These are phyloP conservation scores for Xerus rutilus DNA, from an alignment of 2,797 vertebrate genomes.

Conservation along the genomic window DNA sequence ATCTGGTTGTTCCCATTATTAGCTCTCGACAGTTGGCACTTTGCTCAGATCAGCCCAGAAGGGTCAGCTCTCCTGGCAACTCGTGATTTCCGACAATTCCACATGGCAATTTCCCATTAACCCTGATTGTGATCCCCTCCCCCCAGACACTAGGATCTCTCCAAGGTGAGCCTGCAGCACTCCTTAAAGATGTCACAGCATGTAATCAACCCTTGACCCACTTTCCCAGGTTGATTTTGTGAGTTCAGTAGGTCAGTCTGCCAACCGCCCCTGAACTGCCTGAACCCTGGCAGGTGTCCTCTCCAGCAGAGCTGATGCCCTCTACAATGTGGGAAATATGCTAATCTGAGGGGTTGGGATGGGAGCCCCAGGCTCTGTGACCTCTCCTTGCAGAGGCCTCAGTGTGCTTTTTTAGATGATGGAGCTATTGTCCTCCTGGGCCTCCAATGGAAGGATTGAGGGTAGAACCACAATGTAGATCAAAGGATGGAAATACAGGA, in stretches of 20 bases:
- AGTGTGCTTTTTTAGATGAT: constrained; percentile 50
- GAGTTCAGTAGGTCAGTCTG: constrained; percentile 40
- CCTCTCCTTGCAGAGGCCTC: constrained; percentile 62
- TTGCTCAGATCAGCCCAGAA: constrained; percentile 57
- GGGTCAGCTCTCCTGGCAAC: constrained; percentile 81
- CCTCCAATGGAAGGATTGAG: constrained; percentile 25
- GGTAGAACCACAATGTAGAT: constrained; percentile 61
- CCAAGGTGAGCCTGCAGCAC: constrained; percentile 74
- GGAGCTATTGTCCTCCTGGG: constrained; percentile 59
- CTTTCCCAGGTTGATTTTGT: constrained; percentile 54
- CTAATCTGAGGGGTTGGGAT: constrained; percentile 37
- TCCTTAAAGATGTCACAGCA: constrained; percentile 74
- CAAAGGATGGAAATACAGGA: constrained; percentile 69
- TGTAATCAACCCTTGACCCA: constrained; percentile 35
- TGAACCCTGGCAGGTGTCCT: constrained; percentile 59
- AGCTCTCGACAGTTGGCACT: constrained; percentile 78
- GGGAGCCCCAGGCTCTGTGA: constrained; percentile 62
- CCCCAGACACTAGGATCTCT: constrained; percentile 36
- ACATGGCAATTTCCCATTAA: constrained; percentile 84
- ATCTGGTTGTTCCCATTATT: constrained; percentile 72
- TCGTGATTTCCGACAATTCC: constrained; percentile 80
- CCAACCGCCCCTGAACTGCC: not conserved
- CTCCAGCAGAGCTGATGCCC: not conserved
- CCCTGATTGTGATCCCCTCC: constrained; percentile 60
- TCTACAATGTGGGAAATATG: constrained; percentile 34